These are phyloP conservation scores for Orthosia cruda DNA, from an alignment of 2,888 invertebrate genomes.

Conservation along the genomic window DNA sequence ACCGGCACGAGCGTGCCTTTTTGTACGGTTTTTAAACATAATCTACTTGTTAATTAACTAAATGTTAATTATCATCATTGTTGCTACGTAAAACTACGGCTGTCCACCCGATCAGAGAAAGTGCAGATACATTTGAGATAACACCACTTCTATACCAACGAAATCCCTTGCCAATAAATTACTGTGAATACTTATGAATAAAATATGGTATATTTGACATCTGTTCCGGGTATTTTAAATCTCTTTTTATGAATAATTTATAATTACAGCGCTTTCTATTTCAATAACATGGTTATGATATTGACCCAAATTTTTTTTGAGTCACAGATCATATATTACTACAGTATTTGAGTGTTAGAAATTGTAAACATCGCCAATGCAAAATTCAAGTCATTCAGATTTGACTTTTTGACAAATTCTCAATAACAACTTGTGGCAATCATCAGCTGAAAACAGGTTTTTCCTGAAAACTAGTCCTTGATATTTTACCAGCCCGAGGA, in stretches of 20 bases:
- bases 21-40: constrained; percentile 22
- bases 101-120: constrained; percentile 1
- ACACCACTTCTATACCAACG: constrained; percentile 26
- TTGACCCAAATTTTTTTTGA: neutral
- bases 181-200: neutral
- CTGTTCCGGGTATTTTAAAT: constrained; percentile 10
- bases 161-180: neutral
- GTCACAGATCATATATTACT: no score
- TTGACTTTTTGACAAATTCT: no score
- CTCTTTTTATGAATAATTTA: constrained; percentile 25
- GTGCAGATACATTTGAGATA: constrained; percentile 3
- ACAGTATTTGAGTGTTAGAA: neutral
- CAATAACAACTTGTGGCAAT: neutral
- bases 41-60: constrained; percentile 15
- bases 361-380: constrained; percentile 3
- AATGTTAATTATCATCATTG: constrained; percentile 28
- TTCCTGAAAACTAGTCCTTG: neutral
- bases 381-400: no score
- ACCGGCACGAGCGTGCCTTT: constrained; percentile 73
- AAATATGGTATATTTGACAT: constrained; percentile 3
- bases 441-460: neutral
- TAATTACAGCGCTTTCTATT: constrained; percentile 26
- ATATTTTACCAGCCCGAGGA: neutral
- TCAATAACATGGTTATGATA: constrained; percentile 8
- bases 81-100: constrained; percentile 12